phyloP scores from a whole-genome alignment of 2,797 vertebrate species.

The Valencia hispanica region DNA sequence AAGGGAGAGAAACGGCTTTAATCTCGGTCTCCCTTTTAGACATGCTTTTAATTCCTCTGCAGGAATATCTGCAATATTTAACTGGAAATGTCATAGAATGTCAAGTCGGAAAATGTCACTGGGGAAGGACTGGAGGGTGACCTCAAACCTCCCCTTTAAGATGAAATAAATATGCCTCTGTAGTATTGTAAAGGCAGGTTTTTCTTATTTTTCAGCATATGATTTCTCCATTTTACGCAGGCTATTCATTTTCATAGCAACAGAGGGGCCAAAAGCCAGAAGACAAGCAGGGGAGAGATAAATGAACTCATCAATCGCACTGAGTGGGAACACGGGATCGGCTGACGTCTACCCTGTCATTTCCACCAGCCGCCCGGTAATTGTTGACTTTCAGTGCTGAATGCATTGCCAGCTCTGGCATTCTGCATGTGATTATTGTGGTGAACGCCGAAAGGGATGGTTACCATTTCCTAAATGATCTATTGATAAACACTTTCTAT shows the following conservation, averaged over 20 bases:
- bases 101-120: slow-evolving; percentile 86
- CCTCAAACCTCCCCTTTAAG: slow-evolving; percentile 77
- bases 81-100: slow-evolving; percentile 93
- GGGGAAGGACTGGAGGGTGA: slow-evolving; percentile 78
- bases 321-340: slow-evolving; percentile 68
- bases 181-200: slow-evolving; percentile 65
- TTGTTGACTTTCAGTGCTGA: slow-evolving; percentile 79
- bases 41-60: slow-evolving; percentile 86
- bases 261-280: slow-evolving; percentile 68
- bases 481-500: slow-evolving; percentile 53
- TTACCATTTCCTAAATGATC: slow-evolving; percentile 43
- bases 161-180: slow-evolving; percentile 85
- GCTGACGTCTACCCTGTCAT: slow-evolving; percentile 81
- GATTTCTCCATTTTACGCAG: slow-evolving; percentile 80
- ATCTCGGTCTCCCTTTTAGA: slow-evolving; percentile 78
- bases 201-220: slow-evolving; percentile 51
- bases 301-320: slow-evolving; percentile 85
- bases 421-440: slow-evolving; percentile 50
- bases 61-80: slow-evolving; percentile 88
- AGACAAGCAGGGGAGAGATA: slow-evolving; percentile 73
- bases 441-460: slow-evolving; percentile 38
- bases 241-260: slow-evolving; percentile 84
- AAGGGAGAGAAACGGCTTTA: slow-evolving; percentile 59
- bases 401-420: slow-evolving; percentile 61
- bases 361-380: slow-evolving; percentile 82